Evolutionary conservation across 2,113 vertebrate genomes (phyloP).

Genomic region (Salvelinus namaycush): DNA sequence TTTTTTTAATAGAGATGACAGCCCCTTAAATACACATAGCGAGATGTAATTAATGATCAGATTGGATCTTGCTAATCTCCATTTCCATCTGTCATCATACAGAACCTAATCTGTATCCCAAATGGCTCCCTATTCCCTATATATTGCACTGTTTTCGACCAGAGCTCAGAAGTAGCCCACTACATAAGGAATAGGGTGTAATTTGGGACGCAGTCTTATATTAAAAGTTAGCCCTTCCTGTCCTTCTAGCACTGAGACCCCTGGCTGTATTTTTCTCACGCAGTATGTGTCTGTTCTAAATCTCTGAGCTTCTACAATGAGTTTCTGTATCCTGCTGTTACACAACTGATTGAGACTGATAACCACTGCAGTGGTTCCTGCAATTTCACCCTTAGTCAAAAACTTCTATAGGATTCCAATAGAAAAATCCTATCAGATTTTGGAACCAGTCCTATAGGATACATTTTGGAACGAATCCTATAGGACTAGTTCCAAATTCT

Average conservation of each 20-base stretch:
- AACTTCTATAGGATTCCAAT: too few species aligned
- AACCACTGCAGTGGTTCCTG: slow-evolving; percentile 32
- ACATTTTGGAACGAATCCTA: too few species aligned
- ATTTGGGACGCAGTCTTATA: slow-evolving; percentile 18
- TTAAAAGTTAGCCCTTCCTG: slow-evolving; percentile 64
- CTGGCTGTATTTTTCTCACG: slow-evolving; percentile 50
- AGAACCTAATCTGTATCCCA: not conserved
- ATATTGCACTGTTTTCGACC: too few species aligned
- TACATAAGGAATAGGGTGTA: too few species aligned
- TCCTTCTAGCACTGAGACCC: slow-evolving; percentile 46
- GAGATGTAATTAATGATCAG: slow-evolving; percentile 56
- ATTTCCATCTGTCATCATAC: not conserved
- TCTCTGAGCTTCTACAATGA: slow-evolving; percentile 47
- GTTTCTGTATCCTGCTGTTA: slow-evolving; percentile 52
- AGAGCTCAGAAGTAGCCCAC: too few species aligned
- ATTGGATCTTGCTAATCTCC: slow-evolving; percentile 19
- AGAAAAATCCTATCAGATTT: too few species aligned
- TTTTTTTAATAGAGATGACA: slow-evolving; percentile 40
- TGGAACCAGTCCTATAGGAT: too few species aligned
- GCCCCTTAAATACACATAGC: slow-evolving; percentile 27
- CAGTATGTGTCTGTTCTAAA: slow-evolving; percentile 48
- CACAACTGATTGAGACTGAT: slow-evolving; percentile 38
- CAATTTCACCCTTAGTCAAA: not conserved
- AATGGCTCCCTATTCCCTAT: too few species aligned
- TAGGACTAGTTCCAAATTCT: too few species aligned